Evolutionary conservation across 2,113 vertebrate species (phyloP), one percentile per base, ranked within the genome.

Genomic region (Apteryx owenii): DNA sequence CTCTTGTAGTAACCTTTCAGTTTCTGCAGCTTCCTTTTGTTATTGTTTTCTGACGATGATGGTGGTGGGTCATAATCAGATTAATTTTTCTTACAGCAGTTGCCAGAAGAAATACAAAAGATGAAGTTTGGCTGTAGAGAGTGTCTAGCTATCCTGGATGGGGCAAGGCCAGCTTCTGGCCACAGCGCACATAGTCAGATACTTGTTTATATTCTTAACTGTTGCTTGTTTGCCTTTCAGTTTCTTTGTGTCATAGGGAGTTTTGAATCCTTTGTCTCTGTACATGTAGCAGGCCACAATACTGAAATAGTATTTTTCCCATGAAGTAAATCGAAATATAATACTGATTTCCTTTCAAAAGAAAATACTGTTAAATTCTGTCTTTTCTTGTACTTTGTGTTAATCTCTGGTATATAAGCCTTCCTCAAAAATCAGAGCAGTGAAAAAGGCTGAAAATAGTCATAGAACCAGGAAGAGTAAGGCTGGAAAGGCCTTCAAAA

Each of bases 41-140:
- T 79, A 29, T 53, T 25, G 17, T 1, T 1, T 81, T 84, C 78
- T 95, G 5, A 38, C 65, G 5, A 31, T 42, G 14, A 4, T 68
- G 12, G 19, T 58, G 18, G 8, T 75, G 6, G 8, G 6, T 81
- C 77, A 79, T 9, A 85, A 31, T 80, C 81, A 73, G 44, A 44
- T 68, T 60, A 38, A 4, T 31, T 94, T 72, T 70, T 50, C 10
- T 75, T 81, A 29, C 66, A 42, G 16, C 21, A 3, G 20, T 28
- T 92, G 56, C 73, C 90, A 94, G 84, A 95, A 92, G 65, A 96
- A 97, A 91, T n/a, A 75, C 13, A 80, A 92, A 91, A 38, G 29
- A 36, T 25, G 58, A 33, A n/a, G 19, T 29, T 19, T 68, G 80
- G n/a, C 56, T 85, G 48, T 33, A 93, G 65, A 75, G 28, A 0